Evolutionary conservation across 2,113 vertebrate species (phyloP), one percentile per base, ranked within the genome.

Genomic region (Crocuta crocuta): DNA sequence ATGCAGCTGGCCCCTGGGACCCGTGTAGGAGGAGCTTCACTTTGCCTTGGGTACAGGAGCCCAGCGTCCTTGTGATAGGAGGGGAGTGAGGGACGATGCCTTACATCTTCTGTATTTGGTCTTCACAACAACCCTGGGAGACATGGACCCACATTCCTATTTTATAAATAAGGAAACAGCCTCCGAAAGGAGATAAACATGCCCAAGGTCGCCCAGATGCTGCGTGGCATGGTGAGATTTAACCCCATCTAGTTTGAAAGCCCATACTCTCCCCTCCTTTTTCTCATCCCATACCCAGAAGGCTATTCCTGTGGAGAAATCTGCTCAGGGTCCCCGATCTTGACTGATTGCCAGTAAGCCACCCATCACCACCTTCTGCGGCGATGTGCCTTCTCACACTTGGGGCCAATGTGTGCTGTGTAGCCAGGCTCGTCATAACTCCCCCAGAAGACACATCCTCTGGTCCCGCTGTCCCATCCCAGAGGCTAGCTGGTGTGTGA

Each of bases 241-340:
- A 90, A 83, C 35, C 48, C 39, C 10, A 39, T 33, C 82, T 58
- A 39, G 28, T 35, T 21, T 68, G 78, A 94, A 92, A 95, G 43
- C 1, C 53, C 10, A 6, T 28, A 17, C 19, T 28, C 43, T 73
- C 55, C 39, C 85, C 28, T 15, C 21, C 16, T 90, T 45, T 65
- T 33, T 55, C 58, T 48, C 17, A 21, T 10, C 28, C 53, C n/a
- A 86, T 16, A 76, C 15, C 45, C 16, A 55, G 39, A 87, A 4
- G 23, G 39, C 35, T 74, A 70, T 35, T 28, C 89, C 94, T 35
- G 6, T 24, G 39, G 31, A 19, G 50, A 85, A 39, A 66, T 7
- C 11, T 70, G 43, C 24, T 66, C 71, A 61, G 35, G 19, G 0
- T 31, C 9, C 89, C 81, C 48, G 50, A 9, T 24, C 43, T 45